phyloP scores from a whole-genome alignment of 2,888 invertebrate species.

The Pseudococcus longispinus region DNA sequence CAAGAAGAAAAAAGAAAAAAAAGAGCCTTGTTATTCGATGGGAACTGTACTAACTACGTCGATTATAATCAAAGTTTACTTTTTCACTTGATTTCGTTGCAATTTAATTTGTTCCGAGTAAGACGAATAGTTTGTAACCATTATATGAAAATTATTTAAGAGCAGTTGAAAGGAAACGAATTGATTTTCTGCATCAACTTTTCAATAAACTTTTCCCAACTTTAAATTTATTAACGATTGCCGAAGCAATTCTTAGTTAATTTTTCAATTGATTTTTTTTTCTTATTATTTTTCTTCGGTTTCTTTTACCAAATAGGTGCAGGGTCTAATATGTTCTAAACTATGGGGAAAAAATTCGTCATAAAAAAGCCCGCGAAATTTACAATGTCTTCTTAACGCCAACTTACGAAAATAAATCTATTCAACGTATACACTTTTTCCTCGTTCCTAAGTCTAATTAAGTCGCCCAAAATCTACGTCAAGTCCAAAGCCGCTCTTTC shows the following conservation, averaged over 20 bases:
- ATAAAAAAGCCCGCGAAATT: not conserved
- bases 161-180: not conserved
- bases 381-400: not conserved
- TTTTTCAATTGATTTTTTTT: not conserved
- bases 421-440: not conserved
- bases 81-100: conserved; percentile 38
- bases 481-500: not conserved
- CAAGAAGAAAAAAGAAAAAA: not conserved
- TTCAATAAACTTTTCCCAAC: conserved; percentile 11
- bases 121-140: not conserved
- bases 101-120: conserved; percentile 2
- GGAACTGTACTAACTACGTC: not conserved
- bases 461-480: not conserved
- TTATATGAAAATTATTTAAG: conserved; percentile 35
- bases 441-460: not conserved
- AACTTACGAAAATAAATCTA: not conserved
- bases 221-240: conserved; percentile 37
- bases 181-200: conserved; percentile 39
- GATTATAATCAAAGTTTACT: conserved; percentile 37
- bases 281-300: not conserved
- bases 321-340: not conserved
- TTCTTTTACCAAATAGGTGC: not conserved
- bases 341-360: not conserved
- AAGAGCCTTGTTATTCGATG: not conserved
- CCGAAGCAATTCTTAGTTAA: not conserved